phyloP scores from a whole-genome alignment of 2,113 vertebrate genomes.

The Python bivittatus region DNA sequence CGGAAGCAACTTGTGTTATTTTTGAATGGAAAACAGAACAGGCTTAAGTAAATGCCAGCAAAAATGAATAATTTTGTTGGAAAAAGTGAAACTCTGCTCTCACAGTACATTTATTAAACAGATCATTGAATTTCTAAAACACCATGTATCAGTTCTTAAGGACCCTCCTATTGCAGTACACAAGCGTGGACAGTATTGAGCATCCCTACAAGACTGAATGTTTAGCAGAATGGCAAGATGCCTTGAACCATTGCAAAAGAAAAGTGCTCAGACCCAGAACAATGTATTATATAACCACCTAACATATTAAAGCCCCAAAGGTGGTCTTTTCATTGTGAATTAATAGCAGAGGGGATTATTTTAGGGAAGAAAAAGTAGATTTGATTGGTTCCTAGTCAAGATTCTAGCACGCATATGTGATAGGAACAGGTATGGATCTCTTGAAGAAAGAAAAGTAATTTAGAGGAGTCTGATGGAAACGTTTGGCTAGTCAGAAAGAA shows the following conservation, averaged over 20 bases:
- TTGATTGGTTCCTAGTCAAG: neutral
- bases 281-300: neutral
- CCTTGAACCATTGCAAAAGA: neutral
- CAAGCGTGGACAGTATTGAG: neutral
- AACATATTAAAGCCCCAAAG: no score
- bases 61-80: neutral
- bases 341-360: no score
- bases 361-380: neutral
- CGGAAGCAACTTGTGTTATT: neutral
- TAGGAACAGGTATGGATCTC: neutral
- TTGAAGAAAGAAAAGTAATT: neutral
- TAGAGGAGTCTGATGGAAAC: neutral
- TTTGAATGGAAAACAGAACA: neutral
- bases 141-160: neutral
- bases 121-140: neutral
- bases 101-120: neutral
- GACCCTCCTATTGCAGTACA: neutral
- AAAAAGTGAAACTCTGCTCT: neutral
- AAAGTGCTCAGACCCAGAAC: neutral
- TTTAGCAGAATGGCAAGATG: neutral
- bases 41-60: neutral
- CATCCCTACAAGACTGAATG: neutral
- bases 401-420: neutral
- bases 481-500: neutral
- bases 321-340: neutral